Conservation (phyloP, 2,113 vertebrate species). For the Philantomba maxwellii region DNA sequence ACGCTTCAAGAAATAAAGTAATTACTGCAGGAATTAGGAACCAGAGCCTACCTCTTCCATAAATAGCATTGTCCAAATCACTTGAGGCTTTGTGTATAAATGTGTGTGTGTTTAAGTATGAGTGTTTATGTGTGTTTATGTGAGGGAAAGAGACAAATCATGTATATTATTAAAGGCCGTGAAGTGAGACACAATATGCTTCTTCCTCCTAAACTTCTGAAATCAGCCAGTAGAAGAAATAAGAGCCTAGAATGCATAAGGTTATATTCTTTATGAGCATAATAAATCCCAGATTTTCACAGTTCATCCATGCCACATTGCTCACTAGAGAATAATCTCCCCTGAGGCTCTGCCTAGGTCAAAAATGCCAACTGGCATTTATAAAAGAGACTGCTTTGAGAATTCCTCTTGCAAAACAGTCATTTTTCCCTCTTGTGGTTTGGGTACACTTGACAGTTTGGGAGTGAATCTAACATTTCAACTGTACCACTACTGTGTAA, state of each 20-base stretch:
- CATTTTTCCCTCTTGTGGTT: slow-evolving; percentile 16
- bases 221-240: neutral
- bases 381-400: slow-evolving; percentile 34
- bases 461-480: slow-evolving; percentile 22
- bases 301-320: neutral
- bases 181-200: neutral
- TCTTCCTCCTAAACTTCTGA: slow-evolving; percentile 5
- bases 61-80: slow-evolving; percentile 40
- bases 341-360: neutral
- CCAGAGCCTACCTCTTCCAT: neutral
- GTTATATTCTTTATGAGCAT: neutral
- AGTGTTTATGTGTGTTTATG: neutral
- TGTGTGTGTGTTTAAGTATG: neutral
- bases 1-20: slow-evolving; percentile 65
- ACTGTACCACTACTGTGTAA: neutral
- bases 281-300: slow-evolving; percentile 23
- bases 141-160: neutral
- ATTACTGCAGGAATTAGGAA: slow-evolving; percentile 55
- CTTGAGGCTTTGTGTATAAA: neutral
- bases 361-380: slow-evolving; percentile 21
- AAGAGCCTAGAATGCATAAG: neutral
- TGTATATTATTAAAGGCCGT: neutral
- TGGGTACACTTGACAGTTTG: slow-evolving; percentile 9
- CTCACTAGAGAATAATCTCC: slow-evolving; percentile 35
- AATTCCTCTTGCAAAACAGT: slow-evolving; percentile 7